phyloP scores from a whole-genome alignment of 1,140 invertebrate species.

The Zaprionus ornatus region DNA sequence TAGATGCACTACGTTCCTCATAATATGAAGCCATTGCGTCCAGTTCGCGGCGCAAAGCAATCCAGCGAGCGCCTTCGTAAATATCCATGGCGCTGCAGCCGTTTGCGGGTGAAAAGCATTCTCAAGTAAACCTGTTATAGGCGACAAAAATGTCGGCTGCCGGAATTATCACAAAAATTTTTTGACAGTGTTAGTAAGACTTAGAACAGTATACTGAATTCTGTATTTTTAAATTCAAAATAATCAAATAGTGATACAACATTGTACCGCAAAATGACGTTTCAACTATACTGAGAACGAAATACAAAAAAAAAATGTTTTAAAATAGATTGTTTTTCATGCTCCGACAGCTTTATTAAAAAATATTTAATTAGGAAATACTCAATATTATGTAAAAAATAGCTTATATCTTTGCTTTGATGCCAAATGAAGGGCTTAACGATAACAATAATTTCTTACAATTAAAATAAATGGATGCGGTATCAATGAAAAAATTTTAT shows the following conservation, averaged over 20 bases:
- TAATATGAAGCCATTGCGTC: slow-evolving; percentile 63
- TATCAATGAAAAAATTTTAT: background rate
- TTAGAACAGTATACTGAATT: background rate
- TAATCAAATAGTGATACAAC: background rate
- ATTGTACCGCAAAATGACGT: too few species aligned
- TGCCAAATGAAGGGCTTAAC: background rate
- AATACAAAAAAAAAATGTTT: too few species aligned
- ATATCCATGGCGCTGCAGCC: slow-evolving; percentile 41
- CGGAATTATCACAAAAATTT: background rate
- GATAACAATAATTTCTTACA: background rate
- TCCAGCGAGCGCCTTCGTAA: slow-evolving; percentile 42
- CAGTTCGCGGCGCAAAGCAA: slow-evolving; percentile 39
- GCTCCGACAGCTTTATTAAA: background rate
- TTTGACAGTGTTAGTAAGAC: background rate
- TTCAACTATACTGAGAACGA: too few species aligned
- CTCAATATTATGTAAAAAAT: background rate
- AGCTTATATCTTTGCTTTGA: background rate
- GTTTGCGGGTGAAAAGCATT: slow-evolving; percentile 16
- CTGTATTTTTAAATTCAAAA: background rate
- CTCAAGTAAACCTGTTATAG: background rate
- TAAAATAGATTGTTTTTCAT: background rate
- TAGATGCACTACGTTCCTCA: slow-evolving; percentile 43
- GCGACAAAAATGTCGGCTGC: background rate
- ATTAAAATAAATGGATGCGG: background rate
- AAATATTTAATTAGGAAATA: background rate